Evolutionary conservation across 2,797 vertebrate genomes (phyloP).

Genomic region (Echiichthys vipera): DNA sequence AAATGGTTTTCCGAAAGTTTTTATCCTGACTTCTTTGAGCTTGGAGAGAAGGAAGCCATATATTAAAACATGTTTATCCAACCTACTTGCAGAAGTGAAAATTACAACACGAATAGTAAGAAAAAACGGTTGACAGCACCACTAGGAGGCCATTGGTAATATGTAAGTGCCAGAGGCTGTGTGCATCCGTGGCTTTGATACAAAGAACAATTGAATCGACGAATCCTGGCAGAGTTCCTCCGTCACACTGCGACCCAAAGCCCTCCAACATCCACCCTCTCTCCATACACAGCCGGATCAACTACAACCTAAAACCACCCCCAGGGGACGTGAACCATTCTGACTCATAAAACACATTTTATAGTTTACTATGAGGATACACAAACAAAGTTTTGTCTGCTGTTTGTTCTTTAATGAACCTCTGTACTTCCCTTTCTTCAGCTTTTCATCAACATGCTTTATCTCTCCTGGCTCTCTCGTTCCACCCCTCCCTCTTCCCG

Average conservation of each 20-base stretch:
- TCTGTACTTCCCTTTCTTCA: slow-evolving; percentile 49
- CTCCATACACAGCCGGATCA: not conserved
- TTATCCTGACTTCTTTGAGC: not conserved
- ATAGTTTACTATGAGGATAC: not conserved
- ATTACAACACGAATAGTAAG: too few species aligned
- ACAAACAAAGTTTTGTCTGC: slow-evolving; percentile 51
- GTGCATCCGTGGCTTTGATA: not conserved
- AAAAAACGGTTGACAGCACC: not conserved
- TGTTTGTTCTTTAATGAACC: slow-evolving; percentile 52
- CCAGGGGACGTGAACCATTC: not conserved
- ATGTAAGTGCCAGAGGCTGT: not conserved
- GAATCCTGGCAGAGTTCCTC: not conserved
- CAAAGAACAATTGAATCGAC: not conserved
- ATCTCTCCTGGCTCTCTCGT: slow-evolving; percentile 27
- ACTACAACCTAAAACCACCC: not conserved
- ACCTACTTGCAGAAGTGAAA: not conserved
- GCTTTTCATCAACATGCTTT: slow-evolving; percentile 44
- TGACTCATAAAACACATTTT: not conserved
- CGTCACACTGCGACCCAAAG: not conserved
- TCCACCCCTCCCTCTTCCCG: slow-evolving; percentile 22
- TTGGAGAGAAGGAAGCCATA: not conserved
- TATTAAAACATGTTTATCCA: not conserved
- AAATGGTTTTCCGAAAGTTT: not conserved
- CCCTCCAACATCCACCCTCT: not conserved
- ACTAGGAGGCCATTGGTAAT: not conserved